Base-by-base conservation (phyloP, 2,888 invertebrate genomes). In the Hypselothyrea guttata region DNA sequence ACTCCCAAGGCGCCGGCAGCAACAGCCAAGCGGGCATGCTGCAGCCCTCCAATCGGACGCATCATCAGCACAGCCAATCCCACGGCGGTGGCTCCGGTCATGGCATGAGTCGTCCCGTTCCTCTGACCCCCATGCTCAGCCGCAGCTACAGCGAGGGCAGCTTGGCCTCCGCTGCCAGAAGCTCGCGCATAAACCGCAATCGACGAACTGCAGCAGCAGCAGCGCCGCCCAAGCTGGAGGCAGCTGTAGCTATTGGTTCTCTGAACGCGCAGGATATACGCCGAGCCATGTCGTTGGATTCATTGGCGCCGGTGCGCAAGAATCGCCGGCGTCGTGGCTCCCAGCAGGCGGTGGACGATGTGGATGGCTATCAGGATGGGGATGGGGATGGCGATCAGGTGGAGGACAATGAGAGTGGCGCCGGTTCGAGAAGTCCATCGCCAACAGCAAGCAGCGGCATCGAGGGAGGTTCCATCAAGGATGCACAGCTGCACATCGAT, bases 401-500 rank as follows among this genome's bases (percentile, higher is more conserved):
- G 12, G 87, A 83, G n/a, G 88, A 89, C 45, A 83, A 79, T 28
- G 88, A 88, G 18, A 89, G 88, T 56, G 84, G 86, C 1, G 84
- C 86, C 0, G 92, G 93, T 1, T 94, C 95, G 0, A 92, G 96
- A 13, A 95, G 96, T 8, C 96, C 97, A 0, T 96, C 96, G 7
- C 97, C 97, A 0, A 95, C 96, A 7, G 96, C 96, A 0, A 96
- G 96, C 53, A 96, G 96, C 86, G 96, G 96, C 7, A 93, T 97
- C 7, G 97, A 97, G 88, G 95, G 95, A 85, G 87, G 93, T 42
- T 93, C 93, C 1, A 92, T 94, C 69, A 95, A 95, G 89, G 95
- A 95, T 88, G 94, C 96, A 1, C 87, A 88, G 44, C 93, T 97
- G 88, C 96, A 96, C 87, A 94, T 97, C 53, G 97, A 97, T 84